Evolutionary conservation across 2,888 invertebrate genomes (phyloP), one percentile per base, ranked within the genome.

Genomic region (Drosophila buzzatii): DNA sequence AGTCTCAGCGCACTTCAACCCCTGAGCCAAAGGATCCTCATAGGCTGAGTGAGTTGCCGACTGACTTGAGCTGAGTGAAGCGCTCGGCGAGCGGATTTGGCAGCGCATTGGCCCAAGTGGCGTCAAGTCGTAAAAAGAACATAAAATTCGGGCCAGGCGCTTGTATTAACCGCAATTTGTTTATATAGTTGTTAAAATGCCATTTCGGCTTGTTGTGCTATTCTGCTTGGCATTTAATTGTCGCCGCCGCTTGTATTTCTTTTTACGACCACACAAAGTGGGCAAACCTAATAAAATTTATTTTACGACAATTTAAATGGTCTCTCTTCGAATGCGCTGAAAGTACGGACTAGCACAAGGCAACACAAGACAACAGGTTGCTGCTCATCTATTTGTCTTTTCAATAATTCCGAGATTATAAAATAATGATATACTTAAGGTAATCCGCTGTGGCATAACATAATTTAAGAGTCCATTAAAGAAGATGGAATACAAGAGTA

Each of bases 81-180:
- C 42, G 39, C 37, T 10, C 2, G 66, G 27, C 61, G 35, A 76
- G 67, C 56, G 59, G 57, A 62, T 69, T 79, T 60, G 42, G 39
- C 37, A 42, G 59, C 39, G 60, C 60, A 52, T 53, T 60, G 65
- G 70, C 71, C 80, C 81, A 81, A 90, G 88, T 90, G 92, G 92
- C 92, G 92, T 87, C 86, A 93, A 92, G 92, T 92, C 92, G 90
- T 92, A 92, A 92, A 93, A 92, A 89, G 18, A 75, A 75, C 82
- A 90, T 92, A 91, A 92, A 92, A 83, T 65, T 69, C 53, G 60
- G 65, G 67, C 42, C 71, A 80, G 69, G 66, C 60, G 67, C 65
- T 70, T 73, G 80, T 76, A 90, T 80, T 85, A 81, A 82, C 91
- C 91, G 75, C 90, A 91, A 91, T 89, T 84, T 89, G 91, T 89